These are phyloP conservation scores for Rhadina sibilatrix DNA, from an alignment of 2,113 vertebrate species.

Conservation along the genomic window DNA sequence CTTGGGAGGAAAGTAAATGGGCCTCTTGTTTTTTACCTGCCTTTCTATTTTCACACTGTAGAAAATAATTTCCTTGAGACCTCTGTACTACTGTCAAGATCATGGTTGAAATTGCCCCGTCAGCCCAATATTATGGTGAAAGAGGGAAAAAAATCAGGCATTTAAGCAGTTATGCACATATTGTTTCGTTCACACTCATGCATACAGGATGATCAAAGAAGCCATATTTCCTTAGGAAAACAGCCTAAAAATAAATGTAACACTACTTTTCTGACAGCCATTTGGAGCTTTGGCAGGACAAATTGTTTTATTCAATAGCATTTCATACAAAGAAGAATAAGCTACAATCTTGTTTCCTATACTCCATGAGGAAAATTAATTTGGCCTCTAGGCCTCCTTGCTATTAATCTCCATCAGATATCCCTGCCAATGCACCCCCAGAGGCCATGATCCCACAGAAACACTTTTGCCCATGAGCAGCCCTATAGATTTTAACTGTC, in stretches of 20 bases:
- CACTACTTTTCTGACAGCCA: conserved; percentile 16
- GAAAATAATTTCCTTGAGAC: conserved; percentile 11
- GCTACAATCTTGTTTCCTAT: not conserved
- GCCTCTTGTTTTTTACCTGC: not conserved
- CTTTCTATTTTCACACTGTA: conserved; percentile 5
- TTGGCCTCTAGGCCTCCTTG: not conserved
- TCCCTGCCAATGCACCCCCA: not conserved
- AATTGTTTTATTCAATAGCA: conserved; percentile 15
- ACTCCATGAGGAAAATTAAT: conserved; percentile 19
- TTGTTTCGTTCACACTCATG: not conserved
- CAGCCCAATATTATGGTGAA: not conserved
- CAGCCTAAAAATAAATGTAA: conserved; percentile 30
- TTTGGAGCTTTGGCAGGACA: conserved; percentile 24
- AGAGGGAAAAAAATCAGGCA: conserved; percentile 20
- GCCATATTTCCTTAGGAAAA: conserved; percentile 34
- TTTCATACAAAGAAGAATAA: conserved; percentile 2
- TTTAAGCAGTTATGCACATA: conserved; percentile 2
- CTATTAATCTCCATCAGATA: conserved; percentile 34
- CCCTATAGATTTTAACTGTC: not conserved
- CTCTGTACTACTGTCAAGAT: conserved; percentile 7
- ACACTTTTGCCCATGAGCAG: not conserved
- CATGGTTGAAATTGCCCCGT: not conserved
- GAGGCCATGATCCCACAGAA: not conserved
- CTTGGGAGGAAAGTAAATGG: not conserved
- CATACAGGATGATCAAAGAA: conserved; percentile 4